Conservation (phyloP, 1,140 invertebrate genomes). For the Drosophila takahashii region DNA sequence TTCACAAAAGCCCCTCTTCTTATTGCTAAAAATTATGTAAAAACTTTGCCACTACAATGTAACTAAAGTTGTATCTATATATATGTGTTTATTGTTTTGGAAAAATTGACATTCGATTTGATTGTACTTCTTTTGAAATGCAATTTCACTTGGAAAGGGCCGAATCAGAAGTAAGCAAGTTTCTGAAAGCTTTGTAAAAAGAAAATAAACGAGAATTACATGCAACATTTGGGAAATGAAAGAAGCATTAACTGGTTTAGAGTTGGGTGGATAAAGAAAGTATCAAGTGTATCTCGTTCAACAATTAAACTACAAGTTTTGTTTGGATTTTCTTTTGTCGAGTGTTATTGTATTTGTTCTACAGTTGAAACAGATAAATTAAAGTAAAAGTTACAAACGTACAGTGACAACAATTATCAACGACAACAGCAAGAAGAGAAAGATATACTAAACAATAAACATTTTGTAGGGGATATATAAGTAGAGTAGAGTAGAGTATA, state of each 20-base stretch:
- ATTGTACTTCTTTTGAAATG: slow-evolving; percentile 37
- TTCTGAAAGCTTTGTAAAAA: slow-evolving; percentile 40
- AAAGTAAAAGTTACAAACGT: slow-evolving; percentile 64
- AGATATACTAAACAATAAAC: slow-evolving; percentile 52
- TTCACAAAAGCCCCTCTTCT: background rate
- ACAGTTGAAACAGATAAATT: slow-evolving; percentile 48
- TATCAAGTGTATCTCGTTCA: slow-evolving; percentile 46
- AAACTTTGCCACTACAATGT: slow-evolving; percentile 29
- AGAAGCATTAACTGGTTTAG: slow-evolving; percentile 47
- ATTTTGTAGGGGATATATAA: slow-evolving; percentile 31
- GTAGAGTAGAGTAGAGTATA: slow-evolving; percentile 7
- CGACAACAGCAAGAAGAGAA: slow-evolving; percentile 61
- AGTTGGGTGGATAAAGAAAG: slow-evolving; percentile 21
- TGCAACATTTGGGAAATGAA: slow-evolving; percentile 45
- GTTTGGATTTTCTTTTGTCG: slow-evolving; percentile 55
- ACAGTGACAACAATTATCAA: slow-evolving; percentile 54
- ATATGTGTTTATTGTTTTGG: slow-evolving; percentile 14
- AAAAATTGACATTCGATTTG: slow-evolving; percentile 80
- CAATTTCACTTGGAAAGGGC: slow-evolving; percentile 18
- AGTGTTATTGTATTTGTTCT: slow-evolving; percentile 65
- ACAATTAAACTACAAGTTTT: slow-evolving; percentile 81
- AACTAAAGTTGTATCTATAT: slow-evolving; percentile 25
- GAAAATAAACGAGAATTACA: slow-evolving; percentile 40
- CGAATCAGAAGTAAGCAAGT: slow-evolving; percentile 51
- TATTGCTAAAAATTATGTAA: slow-evolving; percentile 9